Base-by-base conservation (phyloP, 2,888 invertebrate genomes). In the Dolichopus griseipennis region DNA sequence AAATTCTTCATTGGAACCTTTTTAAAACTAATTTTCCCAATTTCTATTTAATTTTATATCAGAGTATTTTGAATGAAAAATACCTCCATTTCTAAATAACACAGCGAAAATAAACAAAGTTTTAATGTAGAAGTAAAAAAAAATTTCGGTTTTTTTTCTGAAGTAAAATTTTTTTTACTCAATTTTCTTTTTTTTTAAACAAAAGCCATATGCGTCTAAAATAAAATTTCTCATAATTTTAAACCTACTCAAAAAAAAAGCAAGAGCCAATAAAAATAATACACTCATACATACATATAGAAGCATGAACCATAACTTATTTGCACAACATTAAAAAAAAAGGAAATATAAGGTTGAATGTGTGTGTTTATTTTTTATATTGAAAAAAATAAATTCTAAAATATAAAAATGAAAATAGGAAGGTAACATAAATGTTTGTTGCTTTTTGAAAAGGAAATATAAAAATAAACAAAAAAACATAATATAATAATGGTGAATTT, bases 341-440 rank as follows among this genome's bases (percentile, higher is more conserved):
- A 52, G 6, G 3, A 52, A 52, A 52, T 7, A 52, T 7, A 1
- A 18, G 52, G 1, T 52, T 18, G 6, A 18, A 18, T 52, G 15
- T 52, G 4, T 52, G n/a, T n/a, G n/a, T n/a, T n/a, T n/a, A n/a
- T n/a, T n/a, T n/a, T 4, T 27, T 27, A 27, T 27, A 5, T 27
- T 27, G 2, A 27, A 27, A n/a, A n/a, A n/a, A 27, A 27, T 5
- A 27, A 27, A 27, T 27, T 27, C 27, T 52, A 15, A 52, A 52
- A 52, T 18, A 18, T 3, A n/a, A n/a, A n/a, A n/a, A n/a, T n/a
- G n/a, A n/a, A n/a, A n/a, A 52, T 18, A n/a, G n/a, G n/a, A 52
- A 52, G 52, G 52, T 52, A 52, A 52, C 52, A 52, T 52, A 52
- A 52, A 52, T 52, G 9, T 52, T 52, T 52, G 52, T 52, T 52